Base-by-base conservation (phyloP, 1,140 invertebrate genomes). In the Cylas formicarius region DNA sequence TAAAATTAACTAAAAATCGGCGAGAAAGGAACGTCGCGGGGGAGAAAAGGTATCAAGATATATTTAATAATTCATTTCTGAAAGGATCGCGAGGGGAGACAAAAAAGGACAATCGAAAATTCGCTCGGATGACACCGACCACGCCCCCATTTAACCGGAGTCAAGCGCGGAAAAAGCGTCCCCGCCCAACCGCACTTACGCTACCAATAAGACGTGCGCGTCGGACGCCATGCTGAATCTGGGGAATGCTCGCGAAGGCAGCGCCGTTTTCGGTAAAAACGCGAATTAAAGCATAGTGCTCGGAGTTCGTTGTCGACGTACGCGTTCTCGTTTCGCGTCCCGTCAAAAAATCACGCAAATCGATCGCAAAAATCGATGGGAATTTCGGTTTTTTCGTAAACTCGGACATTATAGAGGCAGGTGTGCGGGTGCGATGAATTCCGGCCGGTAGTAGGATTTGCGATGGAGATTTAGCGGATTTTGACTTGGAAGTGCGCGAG, bases 331-430 rank as follows among this genome's bases (percentile, higher is more conserved):
- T 22, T 33, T 28, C 44, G 42, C 27, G 42, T 47, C 42, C 48
- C 29, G 32, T 23, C 35, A 21, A 48, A 56, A 54, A 56, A 45
- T 48, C 50, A 51, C 48, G 55, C 26, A 51, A 56, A 58, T 60
- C 58, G 51, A 60, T 57, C 34, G 23, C 10, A 42, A 50, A 48
- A 52, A 59, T 59, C 57, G 48, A 59, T 59, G 37, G n/a, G 45
- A 54, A 47, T 48, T 43, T 34, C 43, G 39, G 36, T 51, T 50
- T 44, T 44, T 36, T 18, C n/a, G 21, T 8, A 23, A 26, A 42
- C 21, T n/a, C n/a, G n/a, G n/a, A n/a, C n/a, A 26, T 8, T 26
- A 26, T 26, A 26, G 24, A 8, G n/a, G 24, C 24, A 26, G 7
- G 32, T 36, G 40, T 41, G 44, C 38, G 26, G 16, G 32, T 24